phyloP scores from a whole-genome alignment of 2,113 vertebrate species.

The Coturnix japonica region DNA sequence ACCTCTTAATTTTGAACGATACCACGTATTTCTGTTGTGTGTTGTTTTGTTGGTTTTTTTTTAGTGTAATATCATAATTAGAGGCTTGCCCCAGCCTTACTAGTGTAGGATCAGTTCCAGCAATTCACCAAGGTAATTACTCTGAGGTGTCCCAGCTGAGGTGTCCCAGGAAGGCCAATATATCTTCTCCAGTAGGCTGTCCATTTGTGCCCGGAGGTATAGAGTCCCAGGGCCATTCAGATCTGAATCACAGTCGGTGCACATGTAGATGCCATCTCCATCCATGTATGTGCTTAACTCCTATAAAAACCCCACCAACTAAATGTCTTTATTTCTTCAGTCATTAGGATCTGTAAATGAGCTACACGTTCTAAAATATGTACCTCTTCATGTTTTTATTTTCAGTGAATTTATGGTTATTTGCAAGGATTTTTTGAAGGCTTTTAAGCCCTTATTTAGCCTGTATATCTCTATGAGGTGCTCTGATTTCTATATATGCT shows the following conservation, averaged over 20 bases:
- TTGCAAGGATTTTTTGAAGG: neutral
- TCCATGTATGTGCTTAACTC: neutral
- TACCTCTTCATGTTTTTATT: neutral
- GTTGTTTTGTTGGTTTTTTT: neutral
- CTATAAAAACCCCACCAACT: neutral
- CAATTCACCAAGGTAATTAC: neutral
- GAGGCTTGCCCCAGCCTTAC: neutral
- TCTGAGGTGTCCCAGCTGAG: neutral
- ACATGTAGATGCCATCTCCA: neutral
- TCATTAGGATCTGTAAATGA: neutral
- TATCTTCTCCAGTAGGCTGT: neutral
- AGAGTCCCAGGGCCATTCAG: neutral
- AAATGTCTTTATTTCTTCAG: neutral
- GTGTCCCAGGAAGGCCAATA: neutral
- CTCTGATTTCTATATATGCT: constrained; percentile 13
- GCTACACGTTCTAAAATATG: neutral
- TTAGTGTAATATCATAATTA: neutral
- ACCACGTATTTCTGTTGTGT: neutral
- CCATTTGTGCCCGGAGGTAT: neutral
- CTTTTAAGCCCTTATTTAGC: neutral
- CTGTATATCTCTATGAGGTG: neutral
- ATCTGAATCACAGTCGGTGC: neutral
- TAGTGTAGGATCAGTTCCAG: neutral
- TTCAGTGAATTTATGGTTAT: constrained; percentile 21
- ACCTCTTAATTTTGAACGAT: neutral